Evolutionary conservation across 2,888 invertebrate species (phyloP), one percentile per base, ranked within the genome.

Genomic region (Sesia bembeciformis): DNA sequence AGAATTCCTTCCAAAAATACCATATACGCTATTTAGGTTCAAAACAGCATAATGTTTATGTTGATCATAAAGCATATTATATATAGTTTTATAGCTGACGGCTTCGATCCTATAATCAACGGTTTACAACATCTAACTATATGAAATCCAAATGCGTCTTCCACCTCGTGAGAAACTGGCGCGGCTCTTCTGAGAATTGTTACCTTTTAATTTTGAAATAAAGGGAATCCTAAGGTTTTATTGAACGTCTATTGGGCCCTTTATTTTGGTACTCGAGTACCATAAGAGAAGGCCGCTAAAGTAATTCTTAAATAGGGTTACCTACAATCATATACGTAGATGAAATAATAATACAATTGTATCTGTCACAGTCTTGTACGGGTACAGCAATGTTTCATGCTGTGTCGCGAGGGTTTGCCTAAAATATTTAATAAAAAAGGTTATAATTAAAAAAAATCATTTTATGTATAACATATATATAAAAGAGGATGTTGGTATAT

Each of bases 121-220:
- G 66, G 78, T 86, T 86, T 86, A 85, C 82, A 77, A 72, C 75
- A 75, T 77, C 78, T 78, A 78, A 81, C 78, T 84, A 79, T 81
- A 83, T 84, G 81, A 81, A 81, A 74, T 68, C 64, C 71, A 70
- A 74, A 68, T 69, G 70, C 65, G 70, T 67, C 66, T 69, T 69
- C 67, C 62, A 62, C 64, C 62, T 62, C 85, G 85, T 86, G 86
- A 85, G 87, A 87, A 84, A 76, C 67, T 61, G 62, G 65, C 65
- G 64, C 63, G 60, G 58, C 66, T 65, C 65, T 87, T 87, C 87
- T 72, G 58, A 79, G 87, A 87, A 87, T 67, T 74, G 71, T 76
- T 73, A 67, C 78, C 77, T 78, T 83, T 84, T 81, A 82, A 84
- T 81, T 83, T 78, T 73, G 68, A 81, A 84, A 85, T 84, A 82